These are phyloP conservation scores for Unio pictorum DNA, from an alignment of 2,888 invertebrate genomes.

Conservation along the genomic window DNA sequence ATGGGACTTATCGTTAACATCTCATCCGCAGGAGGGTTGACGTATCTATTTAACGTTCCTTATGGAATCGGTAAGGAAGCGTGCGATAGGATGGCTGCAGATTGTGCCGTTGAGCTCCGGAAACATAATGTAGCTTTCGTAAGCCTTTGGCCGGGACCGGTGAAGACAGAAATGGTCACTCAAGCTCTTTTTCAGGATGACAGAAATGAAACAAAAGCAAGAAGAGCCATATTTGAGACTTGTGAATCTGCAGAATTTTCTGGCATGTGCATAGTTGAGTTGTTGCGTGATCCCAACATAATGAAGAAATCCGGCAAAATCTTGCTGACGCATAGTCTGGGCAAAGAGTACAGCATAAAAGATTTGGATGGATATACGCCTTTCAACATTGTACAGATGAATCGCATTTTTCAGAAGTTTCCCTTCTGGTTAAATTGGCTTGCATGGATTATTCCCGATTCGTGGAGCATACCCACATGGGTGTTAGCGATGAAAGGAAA, in stretches of 20 bases:
- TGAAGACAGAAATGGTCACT: constrained; percentile 66
- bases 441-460: constrained; percentile 14
- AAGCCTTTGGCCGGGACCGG: constrained; percentile 72
- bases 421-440: not conserved
- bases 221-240: constrained; percentile 14
- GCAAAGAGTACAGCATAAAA: constrained; percentile 63
- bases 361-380: constrained; percentile 62
- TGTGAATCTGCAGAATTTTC: constrained; percentile 50
- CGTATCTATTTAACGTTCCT: constrained; percentile 71
- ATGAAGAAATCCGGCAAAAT: constrained; percentile 62
- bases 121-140: constrained; percentile 68
- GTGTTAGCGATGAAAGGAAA: constrained; percentile 16
- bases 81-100: constrained; percentile 72
- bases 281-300: constrained; percentile 29
- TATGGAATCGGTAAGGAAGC: constrained; percentile 73
- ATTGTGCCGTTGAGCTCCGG: constrained; percentile 70
- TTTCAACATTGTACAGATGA: no score
- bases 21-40: constrained; percentile 71
- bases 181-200: constrained; percentile 8
- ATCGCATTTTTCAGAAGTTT: no score
- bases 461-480: constrained; percentile 22
- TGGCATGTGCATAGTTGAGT: constrained; percentile 39
- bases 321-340: constrained; percentile 63
- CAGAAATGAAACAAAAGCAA: not conserved
- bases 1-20: constrained; percentile 72